These are phyloP conservation scores for Apodemus sylvaticus DNA, from an alignment of 2,113 vertebrate genomes.

Conservation along the genomic window DNA sequence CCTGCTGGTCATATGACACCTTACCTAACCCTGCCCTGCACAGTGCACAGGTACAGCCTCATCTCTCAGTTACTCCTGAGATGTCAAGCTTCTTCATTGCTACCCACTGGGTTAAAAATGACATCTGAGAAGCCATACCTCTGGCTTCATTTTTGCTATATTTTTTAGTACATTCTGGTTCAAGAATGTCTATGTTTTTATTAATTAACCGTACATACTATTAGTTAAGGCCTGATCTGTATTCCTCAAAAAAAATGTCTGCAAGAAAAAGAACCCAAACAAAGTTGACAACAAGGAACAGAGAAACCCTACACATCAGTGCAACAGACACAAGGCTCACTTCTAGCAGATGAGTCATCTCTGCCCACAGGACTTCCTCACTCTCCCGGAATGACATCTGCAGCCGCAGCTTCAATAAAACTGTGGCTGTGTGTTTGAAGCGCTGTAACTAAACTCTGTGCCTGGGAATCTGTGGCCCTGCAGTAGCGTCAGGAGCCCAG, in stretches of 20 bases:
- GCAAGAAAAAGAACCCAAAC: conserved; percentile 35
- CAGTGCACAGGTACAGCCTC: no score
- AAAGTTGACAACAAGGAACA: not conserved
- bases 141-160: not conserved
- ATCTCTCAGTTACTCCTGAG: conserved; percentile 24
- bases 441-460: conserved; percentile 44
- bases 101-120: not conserved
- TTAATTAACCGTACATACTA: not conserved
- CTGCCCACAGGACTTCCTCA: not conserved
- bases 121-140: not conserved
- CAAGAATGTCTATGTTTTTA: not conserved
- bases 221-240: not conserved
- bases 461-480: conserved; percentile 62
- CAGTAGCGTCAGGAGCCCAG: conserved; percentile 80
- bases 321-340: not conserved
- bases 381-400: conserved; percentile 66
- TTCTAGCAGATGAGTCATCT: not conserved
- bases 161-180: not conserved
- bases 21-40: not conserved
- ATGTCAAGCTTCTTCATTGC: conserved; percentile 54
- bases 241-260: not conserved
- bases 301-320: not conserved
- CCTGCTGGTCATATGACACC: not conserved
- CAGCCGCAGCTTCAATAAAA: conserved; percentile 46
- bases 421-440: conserved; percentile 58